Evolutionary conservation across 2,797 vertebrate species (phyloP), one percentile per base, ranked within the genome.

Genomic region (Coranthus polyacanthus): DNA sequence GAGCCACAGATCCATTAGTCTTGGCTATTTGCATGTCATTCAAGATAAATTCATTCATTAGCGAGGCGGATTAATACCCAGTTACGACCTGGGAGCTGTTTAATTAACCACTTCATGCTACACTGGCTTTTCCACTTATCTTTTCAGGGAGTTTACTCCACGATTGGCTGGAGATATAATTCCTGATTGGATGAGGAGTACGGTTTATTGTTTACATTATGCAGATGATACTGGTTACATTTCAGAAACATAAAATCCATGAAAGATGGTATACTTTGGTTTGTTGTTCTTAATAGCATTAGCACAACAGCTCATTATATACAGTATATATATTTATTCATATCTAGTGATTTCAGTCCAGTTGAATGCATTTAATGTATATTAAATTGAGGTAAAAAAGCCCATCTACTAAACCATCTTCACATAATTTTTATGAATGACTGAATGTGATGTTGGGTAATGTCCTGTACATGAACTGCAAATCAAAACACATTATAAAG

Each of bases 41-140:
- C 64, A 71, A 72, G 78, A 91, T 87, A 34, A 82, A 86, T 85
- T 79, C 57, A 73, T 84, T 79, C 75, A 87, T 91, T 84, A 88
- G 54, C 58, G n/a, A 63, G 55, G 64, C 16, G 42, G 76, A 86
- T 87, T 89, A 81, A 86, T 88, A 47, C 37, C 55, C 64, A 49
- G 69, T 73, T 84, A 67, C 53, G 64, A 87, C 72, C 83, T 54
- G 51, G 75, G 80, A 84, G 84, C 80, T 81, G 67, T 89, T 89
- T 83, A 85, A 90, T 90, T 85, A 87, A 84, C 79, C 77, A 82
- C 72, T 81, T 85, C 88, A 90, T 79, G 89, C 85, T 63, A 67
- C 79, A 68, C 37, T 84, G 76, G 32, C 41, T 88, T 90, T 82
- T 74, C 58, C 74, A 88, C 85, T 87, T 82, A 83, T 79, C 61